Conservation (phyloP, 2,888 invertebrate species). For the Lasioglossum marginatum region DNA sequence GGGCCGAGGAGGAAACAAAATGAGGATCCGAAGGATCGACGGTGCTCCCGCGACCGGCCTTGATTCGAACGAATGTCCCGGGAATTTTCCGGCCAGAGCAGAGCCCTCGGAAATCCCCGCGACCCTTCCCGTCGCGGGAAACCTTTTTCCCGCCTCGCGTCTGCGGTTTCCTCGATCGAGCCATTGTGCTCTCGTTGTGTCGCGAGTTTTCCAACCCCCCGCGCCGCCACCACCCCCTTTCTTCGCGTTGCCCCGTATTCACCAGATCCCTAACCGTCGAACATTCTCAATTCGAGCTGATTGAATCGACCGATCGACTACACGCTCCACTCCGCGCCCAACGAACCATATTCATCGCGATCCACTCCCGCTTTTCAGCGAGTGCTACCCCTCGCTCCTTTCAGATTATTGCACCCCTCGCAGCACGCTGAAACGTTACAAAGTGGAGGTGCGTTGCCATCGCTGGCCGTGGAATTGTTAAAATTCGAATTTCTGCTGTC, state of each 20-base stretch:
- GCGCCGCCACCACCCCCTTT: background rate
- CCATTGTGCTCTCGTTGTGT: constrained; percentile 42
- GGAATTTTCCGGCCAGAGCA: constrained; percentile 30
- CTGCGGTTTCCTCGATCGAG: constrained; percentile 41
- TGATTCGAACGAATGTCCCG: constrained; percentile 39
- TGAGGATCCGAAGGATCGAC: constrained; percentile 9
- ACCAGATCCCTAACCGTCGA: constrained; percentile 10
- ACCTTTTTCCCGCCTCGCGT: constrained; percentile 4
- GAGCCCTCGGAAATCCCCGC: constrained; percentile 16
- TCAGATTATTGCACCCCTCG: background rate
- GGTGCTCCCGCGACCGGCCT: constrained; percentile 1
- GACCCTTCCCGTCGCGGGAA: constrained; percentile 15
- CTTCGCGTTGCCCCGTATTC: background rate
- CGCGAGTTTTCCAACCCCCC: constrained; percentile 14
- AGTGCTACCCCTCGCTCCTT: background rate
- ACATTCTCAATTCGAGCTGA: constrained; percentile 50
- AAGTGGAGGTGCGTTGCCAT: background rate
- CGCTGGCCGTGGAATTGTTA: background rate
- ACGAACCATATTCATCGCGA: constrained; percentile 54
- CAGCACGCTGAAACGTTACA: background rate
- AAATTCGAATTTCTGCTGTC: background rate
- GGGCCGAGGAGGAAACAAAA: constrained; percentile 9
- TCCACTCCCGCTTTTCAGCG: constrained; percentile 37
- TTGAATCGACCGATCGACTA: constrained; percentile 43
- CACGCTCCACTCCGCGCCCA: constrained; percentile 14